Conservation (phyloP, 2,888 invertebrate species). For the Xanthia togata region DNA sequence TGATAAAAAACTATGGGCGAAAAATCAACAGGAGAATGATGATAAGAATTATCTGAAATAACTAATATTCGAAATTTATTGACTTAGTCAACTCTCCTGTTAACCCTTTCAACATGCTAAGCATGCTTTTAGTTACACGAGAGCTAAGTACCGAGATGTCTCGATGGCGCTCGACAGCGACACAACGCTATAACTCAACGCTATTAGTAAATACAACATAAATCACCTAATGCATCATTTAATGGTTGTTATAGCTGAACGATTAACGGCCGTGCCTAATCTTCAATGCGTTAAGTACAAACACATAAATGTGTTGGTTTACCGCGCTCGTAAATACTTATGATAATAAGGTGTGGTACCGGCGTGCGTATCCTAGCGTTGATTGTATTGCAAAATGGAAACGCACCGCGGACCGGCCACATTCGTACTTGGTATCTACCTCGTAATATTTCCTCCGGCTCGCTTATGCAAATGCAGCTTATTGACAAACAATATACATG, state of each 20-base stretch:
- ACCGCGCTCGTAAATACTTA: slow-evolving; percentile 84
- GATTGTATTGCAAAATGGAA: slow-evolving; percentile 86
- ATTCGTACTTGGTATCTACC: slow-evolving; percentile 76
- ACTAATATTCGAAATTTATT: no score
- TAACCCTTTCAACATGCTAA: slow-evolving; percentile 24
- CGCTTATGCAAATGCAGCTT: slow-evolving; percentile 84
- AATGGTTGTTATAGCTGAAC: slow-evolving; percentile 72
- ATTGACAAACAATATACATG: slow-evolving; percentile 86
- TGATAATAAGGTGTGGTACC: slow-evolving; percentile 82
- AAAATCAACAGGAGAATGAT: neutral
- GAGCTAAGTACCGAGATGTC: slow-evolving; percentile 52
- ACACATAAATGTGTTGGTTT: slow-evolving; percentile 85
- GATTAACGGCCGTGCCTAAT: slow-evolving; percentile 80
- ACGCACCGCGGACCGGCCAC: slow-evolving; percentile 75
- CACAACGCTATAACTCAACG: slow-evolving; percentile 51
- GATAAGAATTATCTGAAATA: neutral
- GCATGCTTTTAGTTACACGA: slow-evolving; percentile 42
- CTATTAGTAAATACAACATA: slow-evolving; percentile 64
- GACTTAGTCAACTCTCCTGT: slow-evolving; percentile 5
- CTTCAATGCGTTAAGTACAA: slow-evolving; percentile 78
- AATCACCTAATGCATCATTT: slow-evolving; percentile 68
- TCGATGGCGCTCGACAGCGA: slow-evolving; percentile 53
- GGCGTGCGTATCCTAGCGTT: slow-evolving; percentile 76
- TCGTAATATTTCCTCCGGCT: slow-evolving; percentile 80
- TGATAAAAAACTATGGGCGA: neutral